Evolutionary conservation across 2,113 vertebrate genomes (phyloP).

Genomic region (Verasper variegatus): DNA sequence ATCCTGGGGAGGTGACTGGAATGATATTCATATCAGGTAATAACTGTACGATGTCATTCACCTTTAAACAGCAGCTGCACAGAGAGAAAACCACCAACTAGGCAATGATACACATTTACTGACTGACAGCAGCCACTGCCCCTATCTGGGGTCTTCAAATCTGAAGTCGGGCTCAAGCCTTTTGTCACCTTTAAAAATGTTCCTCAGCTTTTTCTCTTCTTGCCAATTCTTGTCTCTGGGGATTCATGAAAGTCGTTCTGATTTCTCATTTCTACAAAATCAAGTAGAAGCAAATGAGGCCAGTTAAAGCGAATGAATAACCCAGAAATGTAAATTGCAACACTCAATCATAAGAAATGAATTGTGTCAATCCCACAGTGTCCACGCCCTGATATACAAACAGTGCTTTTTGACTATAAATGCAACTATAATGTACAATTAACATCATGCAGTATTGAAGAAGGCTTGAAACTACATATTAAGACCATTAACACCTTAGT

Average conservation of each 20-base stretch:
- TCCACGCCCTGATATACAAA: no score
- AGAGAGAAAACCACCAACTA: background rate
- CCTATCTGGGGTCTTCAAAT: background rate
- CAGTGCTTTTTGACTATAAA: background rate
- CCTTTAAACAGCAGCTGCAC: conserved; percentile 11
- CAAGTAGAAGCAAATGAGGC: conserved; percentile 4
- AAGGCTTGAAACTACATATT: no score
- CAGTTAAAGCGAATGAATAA: background rate
- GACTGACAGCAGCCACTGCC: background rate
- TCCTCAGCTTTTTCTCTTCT: background rate
- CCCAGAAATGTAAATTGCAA: conserved; percentile 10
- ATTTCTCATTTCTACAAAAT: background rate
- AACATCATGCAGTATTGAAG: no score
- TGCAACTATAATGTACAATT: background rate
- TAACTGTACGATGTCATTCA: conserved; percentile 19
- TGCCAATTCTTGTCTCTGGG: background rate
- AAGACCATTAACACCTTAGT: no score
- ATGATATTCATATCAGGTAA: conserved; percentile 30
- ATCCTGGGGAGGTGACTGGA: conserved; percentile 4
- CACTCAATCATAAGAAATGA: background rate
- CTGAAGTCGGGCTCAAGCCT: background rate
- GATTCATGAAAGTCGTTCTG: conserved; percentile 21
- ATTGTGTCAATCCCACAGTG: no score
- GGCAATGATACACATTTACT: conserved; percentile 13
- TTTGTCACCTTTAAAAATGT: conserved; percentile 2